Evolutionary conservation across 2,888 invertebrate species (phyloP).

Genomic region (Brachyptera risi): DNA sequence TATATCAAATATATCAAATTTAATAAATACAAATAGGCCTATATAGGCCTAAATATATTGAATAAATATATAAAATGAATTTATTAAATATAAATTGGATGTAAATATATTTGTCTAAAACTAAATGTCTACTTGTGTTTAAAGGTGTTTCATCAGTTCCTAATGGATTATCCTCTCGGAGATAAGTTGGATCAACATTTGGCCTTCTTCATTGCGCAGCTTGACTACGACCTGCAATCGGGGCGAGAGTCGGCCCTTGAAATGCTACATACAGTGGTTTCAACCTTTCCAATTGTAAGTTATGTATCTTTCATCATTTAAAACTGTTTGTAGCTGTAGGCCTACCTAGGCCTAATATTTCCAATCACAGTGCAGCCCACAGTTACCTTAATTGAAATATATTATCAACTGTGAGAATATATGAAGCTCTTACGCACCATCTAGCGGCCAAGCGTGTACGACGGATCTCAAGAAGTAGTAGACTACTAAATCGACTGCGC

Average conservation of each 20-base stretch:
- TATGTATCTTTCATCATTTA: not conserved
- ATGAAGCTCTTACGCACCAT: too few species aligned
- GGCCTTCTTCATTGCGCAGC: slow-evolving; percentile 76
- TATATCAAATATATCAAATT: too few species aligned
- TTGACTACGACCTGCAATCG: slow-evolving; percentile 73
- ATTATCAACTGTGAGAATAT: too few species aligned
- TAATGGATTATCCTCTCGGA: slow-evolving; percentile 84
- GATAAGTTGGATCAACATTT: slow-evolving; percentile 67
- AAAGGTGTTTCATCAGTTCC: slow-evolving; percentile 62
- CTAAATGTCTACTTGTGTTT: slow-evolving; percentile 22
- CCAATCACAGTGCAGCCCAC: not conserved
- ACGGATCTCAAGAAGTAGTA: too few species aligned
- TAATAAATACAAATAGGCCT: too few species aligned
- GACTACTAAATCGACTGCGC: too few species aligned
- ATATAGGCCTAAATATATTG: too few species aligned
- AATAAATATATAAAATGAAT: too few species aligned
- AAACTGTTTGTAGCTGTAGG: not conserved
- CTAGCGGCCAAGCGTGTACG: too few species aligned
- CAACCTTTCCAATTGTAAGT: slow-evolving; percentile 68
- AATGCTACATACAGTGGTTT: slow-evolving; percentile 75
- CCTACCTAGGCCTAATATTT: not conserved
- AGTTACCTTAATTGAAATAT: too few species aligned
- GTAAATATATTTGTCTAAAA: too few species aligned
- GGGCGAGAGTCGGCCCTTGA: slow-evolving; percentile 84
- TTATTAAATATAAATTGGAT: too few species aligned